Conservation (phyloP, 1,140 invertebrate genomes). For the Magallana gigas region DNA sequence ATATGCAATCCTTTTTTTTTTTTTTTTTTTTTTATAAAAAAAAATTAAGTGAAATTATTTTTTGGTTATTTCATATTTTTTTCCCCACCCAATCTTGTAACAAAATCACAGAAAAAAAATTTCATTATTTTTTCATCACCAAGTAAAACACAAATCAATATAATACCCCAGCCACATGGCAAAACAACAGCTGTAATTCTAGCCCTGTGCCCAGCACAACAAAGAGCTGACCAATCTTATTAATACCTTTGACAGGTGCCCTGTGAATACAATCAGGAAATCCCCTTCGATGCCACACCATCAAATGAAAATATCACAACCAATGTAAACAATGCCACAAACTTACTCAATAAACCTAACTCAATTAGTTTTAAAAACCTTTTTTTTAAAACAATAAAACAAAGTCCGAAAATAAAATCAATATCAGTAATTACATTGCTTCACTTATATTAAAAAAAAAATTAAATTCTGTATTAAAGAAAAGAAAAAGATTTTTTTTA, state of each 20-base stretch:
- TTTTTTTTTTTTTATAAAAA: too few relatives aligned
- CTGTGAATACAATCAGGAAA: conserved; percentile 23
- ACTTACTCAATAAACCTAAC: not conserved
- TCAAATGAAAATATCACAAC: not conserved
- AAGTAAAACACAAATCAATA: conserved; percentile 12
- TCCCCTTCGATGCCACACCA: conserved; percentile 11
- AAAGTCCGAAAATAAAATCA: not conserved
- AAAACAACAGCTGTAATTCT: conserved; percentile 36
- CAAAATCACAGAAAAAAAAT: not conserved
- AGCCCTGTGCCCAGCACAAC: conserved; percentile 15
- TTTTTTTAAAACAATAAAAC: not conserved
- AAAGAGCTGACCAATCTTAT: conserved; percentile 36
- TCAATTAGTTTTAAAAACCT: not conserved
- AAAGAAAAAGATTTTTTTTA: not conserved
- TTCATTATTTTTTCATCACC: not conserved
- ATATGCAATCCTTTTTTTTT: too few relatives aligned
- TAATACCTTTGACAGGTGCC: conserved; percentile 36
- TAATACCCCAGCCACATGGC: conserved; percentile 23
- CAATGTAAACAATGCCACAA: conserved; percentile 1
- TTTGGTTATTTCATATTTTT: too few relatives aligned
- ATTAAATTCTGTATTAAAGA: not conserved
- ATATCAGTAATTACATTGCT: not conserved
- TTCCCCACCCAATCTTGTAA: too few relatives aligned
- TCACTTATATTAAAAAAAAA: not conserved
- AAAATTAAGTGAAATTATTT: too few relatives aligned